Conservation (phyloP, 2,797 vertebrate species). For the Denticeps clupeoides region DNA sequence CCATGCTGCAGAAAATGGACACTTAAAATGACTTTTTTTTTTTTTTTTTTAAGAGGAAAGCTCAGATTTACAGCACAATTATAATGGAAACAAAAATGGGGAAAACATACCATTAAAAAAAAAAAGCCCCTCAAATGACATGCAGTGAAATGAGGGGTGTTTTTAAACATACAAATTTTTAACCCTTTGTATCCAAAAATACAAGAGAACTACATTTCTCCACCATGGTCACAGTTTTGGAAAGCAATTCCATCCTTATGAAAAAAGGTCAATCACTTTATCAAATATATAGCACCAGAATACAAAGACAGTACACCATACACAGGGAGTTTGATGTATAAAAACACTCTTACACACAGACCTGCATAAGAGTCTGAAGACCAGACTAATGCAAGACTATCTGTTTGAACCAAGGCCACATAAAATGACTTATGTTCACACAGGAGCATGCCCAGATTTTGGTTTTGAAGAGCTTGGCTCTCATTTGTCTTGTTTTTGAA, state of each 20-base stretch:
- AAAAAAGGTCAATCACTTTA: conserved; percentile 66
- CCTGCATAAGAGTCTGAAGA: conserved; percentile 22
- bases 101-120: conserved; percentile 36
- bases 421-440: conserved; percentile 28
- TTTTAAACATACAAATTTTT: conserved; percentile 22
- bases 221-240: conserved; percentile 69
- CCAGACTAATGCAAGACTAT: conserved; percentile 47
- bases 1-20: conserved; percentile 74
- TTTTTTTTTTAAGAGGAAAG: conserved; percentile 59
- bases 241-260: conserved; percentile 62
- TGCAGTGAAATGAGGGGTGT: conserved; percentile 51
- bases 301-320: conserved; percentile 70
- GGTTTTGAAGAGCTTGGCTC: neutral
- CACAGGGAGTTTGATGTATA: conserved; percentile 66
- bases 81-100: conserved; percentile 75
- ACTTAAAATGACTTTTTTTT: too few relatives aligned
- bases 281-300: conserved; percentile 79
- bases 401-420: conserved; percentile 15
- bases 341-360: conserved; percentile 4
- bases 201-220: conserved; percentile 57
- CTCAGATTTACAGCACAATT: conserved; percentile 58
- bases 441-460: conserved; percentile 21
- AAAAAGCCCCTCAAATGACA: conserved; percentile 56
- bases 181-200: conserved; percentile 65
- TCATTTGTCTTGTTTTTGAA: neutral